Evolutionary conservation across 1,140 invertebrate species (phyloP).

Genomic region (Tetragonula clypearis): DNA sequence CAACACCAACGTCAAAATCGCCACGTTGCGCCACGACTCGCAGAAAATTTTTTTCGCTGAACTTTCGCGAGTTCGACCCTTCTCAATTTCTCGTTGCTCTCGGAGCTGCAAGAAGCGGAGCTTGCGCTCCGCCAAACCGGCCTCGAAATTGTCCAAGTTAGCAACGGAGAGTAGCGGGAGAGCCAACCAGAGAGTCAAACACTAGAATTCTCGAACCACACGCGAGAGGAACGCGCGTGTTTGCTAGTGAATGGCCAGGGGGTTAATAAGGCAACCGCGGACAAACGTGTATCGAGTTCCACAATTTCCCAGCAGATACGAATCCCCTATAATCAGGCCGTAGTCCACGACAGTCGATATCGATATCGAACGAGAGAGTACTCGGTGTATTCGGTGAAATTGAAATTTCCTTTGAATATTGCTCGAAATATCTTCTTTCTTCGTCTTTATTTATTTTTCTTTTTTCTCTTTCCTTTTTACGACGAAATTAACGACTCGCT

Average conservation of each 20-base stretch:
- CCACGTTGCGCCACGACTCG: background rate
- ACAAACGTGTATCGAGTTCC: constrained; percentile 32
- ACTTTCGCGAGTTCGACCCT: background rate
- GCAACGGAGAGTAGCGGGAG: background rate
- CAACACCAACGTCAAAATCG: too few relatives aligned
- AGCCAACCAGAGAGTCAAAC: constrained; percentile 6
- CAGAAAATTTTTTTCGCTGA: background rate
- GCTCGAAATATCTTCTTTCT: background rate
- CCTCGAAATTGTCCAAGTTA: constrained; percentile 25
- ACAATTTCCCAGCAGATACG: constrained; percentile 25
- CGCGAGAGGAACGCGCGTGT: constrained; percentile 10
- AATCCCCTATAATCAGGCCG: constrained; percentile 12
- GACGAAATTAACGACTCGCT: background rate
- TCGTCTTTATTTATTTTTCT: background rate
- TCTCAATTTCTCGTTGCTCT: background rate
- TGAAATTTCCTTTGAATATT: background rate
- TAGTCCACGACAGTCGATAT: background rate
- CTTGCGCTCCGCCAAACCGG: background rate
- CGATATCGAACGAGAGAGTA: constrained; percentile 1
- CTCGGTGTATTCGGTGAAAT: background rate
- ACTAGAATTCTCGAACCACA: constrained; percentile 16
- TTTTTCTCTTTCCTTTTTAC: too few relatives aligned
- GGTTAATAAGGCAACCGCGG: constrained; percentile 47
- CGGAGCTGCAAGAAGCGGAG: background rate
- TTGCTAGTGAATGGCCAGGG: constrained; percentile 19